Conservation (phyloP, 1,140 invertebrate genomes). For the Psilanteris sp. region DNA sequence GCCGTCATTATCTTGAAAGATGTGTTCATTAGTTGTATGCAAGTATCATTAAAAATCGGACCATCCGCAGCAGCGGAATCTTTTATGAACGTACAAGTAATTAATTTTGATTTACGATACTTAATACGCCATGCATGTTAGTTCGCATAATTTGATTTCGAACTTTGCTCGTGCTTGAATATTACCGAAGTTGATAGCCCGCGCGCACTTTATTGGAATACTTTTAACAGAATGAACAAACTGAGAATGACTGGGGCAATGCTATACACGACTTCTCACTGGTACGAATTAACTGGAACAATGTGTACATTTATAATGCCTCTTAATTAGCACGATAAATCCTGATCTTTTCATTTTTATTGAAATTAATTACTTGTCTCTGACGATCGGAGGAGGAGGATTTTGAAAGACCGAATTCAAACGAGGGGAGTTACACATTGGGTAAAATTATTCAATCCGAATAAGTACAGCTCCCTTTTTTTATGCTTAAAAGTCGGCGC, state of each 20-base stretch:
- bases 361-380: constrained; percentile 4
- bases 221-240: constrained; percentile 30
- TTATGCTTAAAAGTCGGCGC: too few species aligned
- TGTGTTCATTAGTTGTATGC: not conserved
- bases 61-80: not conserved
- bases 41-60: not conserved
- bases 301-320: constrained; percentile 8
- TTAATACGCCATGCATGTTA: constrained; percentile 35
- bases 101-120: constrained; percentile 39
- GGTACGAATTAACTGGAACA: constrained; percentile 5
- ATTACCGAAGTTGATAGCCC: constrained; percentile 48
- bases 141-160: constrained; percentile 43
- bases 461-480: too few species aligned
- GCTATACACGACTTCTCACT: constrained; percentile 6
- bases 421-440: too few species aligned
- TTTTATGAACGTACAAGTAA: constrained; percentile 15
- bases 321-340: constrained; percentile 16
- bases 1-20: not conserved
- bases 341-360: constrained; percentile 3
- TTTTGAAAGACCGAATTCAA: too few species aligned
- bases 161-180: constrained; percentile 40
- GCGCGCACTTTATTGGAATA: constrained; percentile 15
- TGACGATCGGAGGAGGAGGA: too few species aligned
- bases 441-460: too few species aligned
- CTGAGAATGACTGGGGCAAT: constrained; percentile 14